A percentile compares a stretch with the other conserved stretches of the same genome.
These are phyloP conservation scores for Platysteira castanea DNA, from an alignment of 2,113 vertebrate species.

Conservation along the genomic window DNA sequence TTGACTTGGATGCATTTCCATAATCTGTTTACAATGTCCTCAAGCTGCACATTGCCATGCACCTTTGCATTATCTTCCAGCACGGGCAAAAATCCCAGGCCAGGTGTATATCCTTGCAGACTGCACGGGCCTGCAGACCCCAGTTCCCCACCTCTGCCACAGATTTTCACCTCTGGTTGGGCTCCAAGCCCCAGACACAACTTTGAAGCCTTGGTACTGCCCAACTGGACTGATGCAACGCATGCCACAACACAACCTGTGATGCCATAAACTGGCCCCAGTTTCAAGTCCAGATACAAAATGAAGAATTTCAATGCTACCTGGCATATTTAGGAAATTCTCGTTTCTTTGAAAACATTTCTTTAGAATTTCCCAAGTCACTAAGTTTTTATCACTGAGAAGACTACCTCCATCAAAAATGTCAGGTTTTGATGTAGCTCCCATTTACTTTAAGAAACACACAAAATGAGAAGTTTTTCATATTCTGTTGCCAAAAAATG, in stretches of 20 bases:
- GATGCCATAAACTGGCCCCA: background rate
- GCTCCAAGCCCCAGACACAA: background rate
- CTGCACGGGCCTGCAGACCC: background rate
- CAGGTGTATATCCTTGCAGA: background rate
- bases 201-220: background rate
- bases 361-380: background rate
- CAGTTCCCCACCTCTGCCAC: background rate
- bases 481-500: background rate
- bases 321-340: background rate
- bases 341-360: background rate
- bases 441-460: background rate
- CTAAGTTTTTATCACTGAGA: background rate
- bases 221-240: background rate
- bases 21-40: background rate
- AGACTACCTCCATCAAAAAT: background rate
- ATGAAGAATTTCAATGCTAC: rapidly evolving
- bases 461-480: background rate
- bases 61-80: background rate
- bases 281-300: background rate
- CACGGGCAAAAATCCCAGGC: background rate
- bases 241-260: background rate
- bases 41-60: background rate
- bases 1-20: background rate
- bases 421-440: background rate
- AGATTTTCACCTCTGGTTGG: background rate